A percentile compares a stretch with the other conserved stretches of the same genome.
These are phyloP conservation scores for Asobara japonica DNA, from an alignment of 1,140 invertebrate species.

Conservation along the genomic window DNA sequence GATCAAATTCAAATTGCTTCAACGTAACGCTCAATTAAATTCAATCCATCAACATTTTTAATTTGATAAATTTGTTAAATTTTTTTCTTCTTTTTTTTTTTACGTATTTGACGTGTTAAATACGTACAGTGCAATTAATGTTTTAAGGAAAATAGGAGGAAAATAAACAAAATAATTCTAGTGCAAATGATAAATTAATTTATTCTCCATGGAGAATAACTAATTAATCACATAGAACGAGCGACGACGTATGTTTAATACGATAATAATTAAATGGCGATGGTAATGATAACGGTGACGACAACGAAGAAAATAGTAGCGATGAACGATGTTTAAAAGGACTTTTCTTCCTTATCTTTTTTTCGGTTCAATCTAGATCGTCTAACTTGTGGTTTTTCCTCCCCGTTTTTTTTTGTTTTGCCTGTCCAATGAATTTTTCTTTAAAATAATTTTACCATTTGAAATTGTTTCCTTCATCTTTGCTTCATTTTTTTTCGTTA, in stretches of 20 bases:
- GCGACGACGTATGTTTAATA: slow-evolving; percentile 22
- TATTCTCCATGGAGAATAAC: background rate
- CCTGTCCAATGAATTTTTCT: background rate
- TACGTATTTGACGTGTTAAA: background rate
- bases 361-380: too few species aligned
- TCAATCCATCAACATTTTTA: slow-evolving; percentile 11
- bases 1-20: slow-evolving; percentile 65
- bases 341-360: slow-evolving; percentile 35
- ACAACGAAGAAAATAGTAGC: slow-evolving; percentile 28
- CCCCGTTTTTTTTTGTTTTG: background rate
- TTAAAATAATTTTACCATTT: slow-evolving; percentile 15
- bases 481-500: slow-evolving; percentile 48
- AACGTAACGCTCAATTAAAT: slow-evolving; percentile 55
- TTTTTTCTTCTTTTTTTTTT: too few species aligned
- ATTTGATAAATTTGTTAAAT: slow-evolving; percentile 13
- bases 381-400: too few species aligned
- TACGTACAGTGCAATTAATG: slow-evolving; percentile 25
- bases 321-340: slow-evolving; percentile 59
- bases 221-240: slow-evolving; percentile 14
- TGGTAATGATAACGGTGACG: slow-evolving; percentile 40
- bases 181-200: background rate
- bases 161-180: background rate
- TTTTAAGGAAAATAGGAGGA: slow-evolving; percentile 36
- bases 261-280: slow-evolving; percentile 13
- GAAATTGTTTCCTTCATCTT: background rate